phyloP scores from a whole-genome alignment of 2,797 vertebrate genomes.

The Manis pentadactyla region DNA sequence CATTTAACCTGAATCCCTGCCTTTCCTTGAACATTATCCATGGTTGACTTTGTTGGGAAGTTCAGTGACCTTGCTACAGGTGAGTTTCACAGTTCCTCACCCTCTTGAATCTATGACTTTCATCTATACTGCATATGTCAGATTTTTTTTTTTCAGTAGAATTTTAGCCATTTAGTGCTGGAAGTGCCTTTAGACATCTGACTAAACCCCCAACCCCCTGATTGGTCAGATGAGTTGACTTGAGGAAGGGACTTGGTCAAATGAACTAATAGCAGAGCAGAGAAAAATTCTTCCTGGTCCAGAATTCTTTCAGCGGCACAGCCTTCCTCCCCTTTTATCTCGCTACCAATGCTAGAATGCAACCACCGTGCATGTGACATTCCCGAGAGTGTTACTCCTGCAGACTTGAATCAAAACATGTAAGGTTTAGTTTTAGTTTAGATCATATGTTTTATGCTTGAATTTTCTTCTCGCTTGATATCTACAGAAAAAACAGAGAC shows the following conservation, averaged over 20 bases:
- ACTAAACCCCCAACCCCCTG: not conserved
- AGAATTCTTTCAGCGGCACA: not conserved
- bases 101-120: slow-evolving; percentile 11
- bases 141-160: not conserved
- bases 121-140: not conserved
- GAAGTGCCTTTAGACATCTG: not conserved
- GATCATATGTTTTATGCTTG: slow-evolving; percentile 3
- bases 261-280: not conserved
- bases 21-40: not conserved
- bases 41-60: not conserved
- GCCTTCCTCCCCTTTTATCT: not conserved
- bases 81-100: not conserved
- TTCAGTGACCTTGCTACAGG: not conserved
- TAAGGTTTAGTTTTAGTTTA: not conserved
- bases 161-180: not conserved
- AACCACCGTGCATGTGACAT: not conserved
- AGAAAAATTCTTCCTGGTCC: not conserved
- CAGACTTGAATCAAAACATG: not conserved
- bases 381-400: not conserved
- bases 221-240: not conserved
- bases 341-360: not conserved
- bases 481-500: not conserved
- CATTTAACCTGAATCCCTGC: not conserved
- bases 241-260: not conserved
- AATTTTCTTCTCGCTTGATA: slow-evolving; percentile 30